phyloP scores from a whole-genome alignment of 2,797 vertebrate genomes.

The Mycteria americana region DNA sequence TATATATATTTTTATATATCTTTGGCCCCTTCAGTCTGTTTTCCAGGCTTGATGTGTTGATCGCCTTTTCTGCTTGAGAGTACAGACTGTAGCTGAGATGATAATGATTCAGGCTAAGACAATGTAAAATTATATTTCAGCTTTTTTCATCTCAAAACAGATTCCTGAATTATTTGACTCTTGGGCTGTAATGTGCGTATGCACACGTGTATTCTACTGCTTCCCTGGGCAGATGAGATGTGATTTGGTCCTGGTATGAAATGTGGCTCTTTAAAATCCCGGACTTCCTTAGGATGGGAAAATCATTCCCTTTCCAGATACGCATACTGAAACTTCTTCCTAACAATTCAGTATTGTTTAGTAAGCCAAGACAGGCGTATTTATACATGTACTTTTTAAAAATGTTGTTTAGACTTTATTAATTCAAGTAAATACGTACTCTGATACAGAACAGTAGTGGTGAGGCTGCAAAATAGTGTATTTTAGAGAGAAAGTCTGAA shows the following conservation, averaged over 20 bases:
- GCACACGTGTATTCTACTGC: fast-evolving
- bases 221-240: not conserved
- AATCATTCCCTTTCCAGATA: not conserved
- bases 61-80: not conserved
- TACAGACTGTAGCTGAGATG: not conserved
- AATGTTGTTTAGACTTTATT: not conserved
- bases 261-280: not conserved
- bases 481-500: not conserved
- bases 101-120: not conserved
- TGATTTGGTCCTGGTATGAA: not conserved
- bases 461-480: not conserved
- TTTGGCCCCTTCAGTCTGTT: not conserved
- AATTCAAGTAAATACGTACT: not conserved
- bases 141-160: not conserved
- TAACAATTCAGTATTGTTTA: not conserved
- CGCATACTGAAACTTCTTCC: fast-evolving
- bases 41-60: not conserved
- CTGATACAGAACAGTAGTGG: not conserved
- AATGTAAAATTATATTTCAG: not conserved
- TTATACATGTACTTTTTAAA: not conserved
- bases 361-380: not conserved
- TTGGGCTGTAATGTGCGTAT: not conserved
- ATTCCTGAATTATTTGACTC: not conserved
- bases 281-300: not conserved
- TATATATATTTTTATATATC: not conserved